phyloP scores from a whole-genome alignment of 2,113 vertebrate genomes.

The Quiscalus mexicanus region DNA sequence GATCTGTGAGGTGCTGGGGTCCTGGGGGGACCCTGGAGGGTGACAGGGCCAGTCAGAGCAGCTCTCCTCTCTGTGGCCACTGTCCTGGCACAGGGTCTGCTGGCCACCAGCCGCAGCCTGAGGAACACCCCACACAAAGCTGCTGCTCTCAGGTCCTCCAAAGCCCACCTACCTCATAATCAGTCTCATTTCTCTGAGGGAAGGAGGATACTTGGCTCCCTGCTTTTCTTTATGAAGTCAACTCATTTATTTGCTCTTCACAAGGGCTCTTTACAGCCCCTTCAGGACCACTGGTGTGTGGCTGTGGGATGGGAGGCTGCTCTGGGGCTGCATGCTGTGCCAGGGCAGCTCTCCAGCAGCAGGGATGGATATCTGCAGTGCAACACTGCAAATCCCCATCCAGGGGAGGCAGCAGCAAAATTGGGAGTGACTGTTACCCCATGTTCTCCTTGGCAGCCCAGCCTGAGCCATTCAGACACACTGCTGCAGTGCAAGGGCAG shows the following conservation, averaged over 20 bases:
- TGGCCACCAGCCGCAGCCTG: neutral
- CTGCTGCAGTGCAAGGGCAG: neutral
- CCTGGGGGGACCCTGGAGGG: too few species aligned
- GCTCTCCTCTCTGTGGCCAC: fast-evolving
- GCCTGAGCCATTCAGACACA: fast-evolving
- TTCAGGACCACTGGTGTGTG: neutral
- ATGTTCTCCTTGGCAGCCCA: fast-evolving
- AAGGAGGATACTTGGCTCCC: neutral
- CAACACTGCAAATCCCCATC: neutral
- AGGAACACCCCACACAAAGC: neutral
- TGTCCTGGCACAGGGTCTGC: neutral
- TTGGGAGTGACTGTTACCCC: neutral
- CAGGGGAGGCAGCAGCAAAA: neutral
- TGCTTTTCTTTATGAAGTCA: neutral
- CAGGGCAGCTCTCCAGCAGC: neutral
- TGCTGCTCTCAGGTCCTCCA: neutral
- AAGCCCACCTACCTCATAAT: neutral
- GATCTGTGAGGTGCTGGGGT: neutral
- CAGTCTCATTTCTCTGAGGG: neutral
- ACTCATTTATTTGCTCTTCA: neutral
- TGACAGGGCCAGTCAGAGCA: neutral
- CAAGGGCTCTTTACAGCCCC: neutral
- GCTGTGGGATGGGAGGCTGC: neutral
- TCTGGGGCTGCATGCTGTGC: neutral
- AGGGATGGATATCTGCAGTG: neutral